Base-by-base conservation (phyloP, 2,113 vertebrate genomes). In the Callospermophilus lateralis region DNA sequence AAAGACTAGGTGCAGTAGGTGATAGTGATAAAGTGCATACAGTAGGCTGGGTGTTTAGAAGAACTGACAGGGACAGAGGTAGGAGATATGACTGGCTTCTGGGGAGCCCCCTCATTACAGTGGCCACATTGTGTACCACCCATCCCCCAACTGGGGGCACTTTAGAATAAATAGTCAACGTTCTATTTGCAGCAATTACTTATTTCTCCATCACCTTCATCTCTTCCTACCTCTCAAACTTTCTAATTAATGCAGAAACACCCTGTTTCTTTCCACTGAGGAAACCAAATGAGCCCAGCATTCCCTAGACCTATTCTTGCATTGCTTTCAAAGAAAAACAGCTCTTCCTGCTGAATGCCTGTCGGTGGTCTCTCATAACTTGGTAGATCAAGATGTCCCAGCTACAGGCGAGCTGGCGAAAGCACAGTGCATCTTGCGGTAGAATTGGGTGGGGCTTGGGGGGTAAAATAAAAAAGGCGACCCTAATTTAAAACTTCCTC, bases 201-300 rank as follows among this genome's bases (percentile, higher is more conserved):
- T 30, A 84, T 90, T 92, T 92, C 92, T 93, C 63, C 86, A 63
- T 53, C 55, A 48, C 55, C 24, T 9, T 80, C 26, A 37, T 16
- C 3, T 12, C n/a, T 85, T 95, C 55, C 51, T 80, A 51, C 42
- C 16, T 94, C 93, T 88, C 26, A 88, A 85, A 28, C 12, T 42
- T 92, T 72, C 45, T 90, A 61, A 73, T 89, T 74, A 86, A 89
- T 42, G 45, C 30, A 79, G 58, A 93, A 89, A 79, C 63, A 65
- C 26, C 55, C 63, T n/a, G 12, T 65, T 92, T 93, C 53, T 73
- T 83, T 84, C 45, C 61, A 73, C 0, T 6, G 65, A 97, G 76
- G 63, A 86, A 93, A 84, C 34, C 37, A 76, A 77, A 58, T 67
- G 79, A 70, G 3, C 22, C 45, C n/a, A 83, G 74, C 39, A 74